These are phyloP conservation scores for Anoura caudifer DNA, from an alignment of 2,113 vertebrate species.

Conservation along the genomic window DNA sequence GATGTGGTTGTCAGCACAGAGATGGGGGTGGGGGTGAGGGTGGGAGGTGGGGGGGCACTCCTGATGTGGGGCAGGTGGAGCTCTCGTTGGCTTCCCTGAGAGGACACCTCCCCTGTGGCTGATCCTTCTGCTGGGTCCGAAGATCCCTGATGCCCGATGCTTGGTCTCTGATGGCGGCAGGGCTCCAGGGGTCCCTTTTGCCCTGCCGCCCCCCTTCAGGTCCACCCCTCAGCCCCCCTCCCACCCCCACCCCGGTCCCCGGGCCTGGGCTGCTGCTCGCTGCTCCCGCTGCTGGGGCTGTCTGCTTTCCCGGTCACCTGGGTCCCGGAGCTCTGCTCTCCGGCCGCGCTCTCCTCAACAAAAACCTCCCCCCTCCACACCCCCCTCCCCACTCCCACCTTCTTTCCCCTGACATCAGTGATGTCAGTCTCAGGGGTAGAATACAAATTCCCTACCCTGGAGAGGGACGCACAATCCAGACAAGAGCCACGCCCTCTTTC, in stretches of 20 bases:
- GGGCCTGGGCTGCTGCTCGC: conserved; percentile 49
- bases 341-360: conserved; percentile 70
- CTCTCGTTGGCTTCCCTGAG: conserved; percentile 53
- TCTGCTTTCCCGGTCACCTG: conserved; percentile 76
- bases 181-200: conserved; percentile 68
- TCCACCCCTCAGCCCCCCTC: conserved; percentile 64
- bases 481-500: conserved; percentile 64
- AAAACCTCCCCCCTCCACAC: conserved; percentile 70
- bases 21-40: neutral
- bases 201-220: conserved; percentile 54
- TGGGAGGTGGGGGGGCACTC: neutral
- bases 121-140: conserved; percentile 71
- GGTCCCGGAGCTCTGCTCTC: conserved; percentile 76
- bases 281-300: conserved; percentile 64
- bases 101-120: conserved; percentile 66
- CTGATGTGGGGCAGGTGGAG: conserved; percentile 60
- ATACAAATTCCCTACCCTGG: conserved; percentile 69
- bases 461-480: conserved; percentile 69
- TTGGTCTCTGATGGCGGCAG: conserved; percentile 70
- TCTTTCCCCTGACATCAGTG: conserved; percentile 73
- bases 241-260: conserved; percentile 61
- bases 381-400: conserved; percentile 65
- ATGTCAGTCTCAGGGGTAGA: conserved; percentile 79
- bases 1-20: conserved; percentile 41
- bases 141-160: conserved; percentile 71